Evolutionary conservation across 2,888 invertebrate species (phyloP), one percentile per base, ranked within the genome.

Genomic region (Drosophila quinaria): DNA sequence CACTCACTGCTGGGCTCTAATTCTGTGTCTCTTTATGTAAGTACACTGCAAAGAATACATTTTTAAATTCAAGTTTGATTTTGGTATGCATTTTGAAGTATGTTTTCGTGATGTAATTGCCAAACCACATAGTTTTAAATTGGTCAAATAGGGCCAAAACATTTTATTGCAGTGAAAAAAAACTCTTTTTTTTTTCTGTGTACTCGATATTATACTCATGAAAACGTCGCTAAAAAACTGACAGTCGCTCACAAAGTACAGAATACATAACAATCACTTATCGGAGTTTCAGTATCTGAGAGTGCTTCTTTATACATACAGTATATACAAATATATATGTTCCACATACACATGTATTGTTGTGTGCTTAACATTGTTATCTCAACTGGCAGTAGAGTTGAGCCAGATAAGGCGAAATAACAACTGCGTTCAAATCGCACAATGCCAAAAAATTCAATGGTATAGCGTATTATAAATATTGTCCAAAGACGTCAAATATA

Each of bases 1-100:
- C 19, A 92, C 92, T 0, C 92, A 92, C 63, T 83, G 90, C 67
- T 91, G 90, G 90, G 92, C 92, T 3, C 64, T 92, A 25, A 49
- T 90, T 5, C 62, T 93, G 3, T 93, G 90, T 54, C 76, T 91
- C 0, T 86, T 91, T 50, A 63, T 90, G 92, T 92, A 74, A 87
- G 92, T 81, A 39, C 29, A 25, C 25, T 25, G 25, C 0, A 25
- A 25, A 25, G 5, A 1, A 25, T 25, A 6, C 25, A 25, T 25
- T 5, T 1, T 25, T 0, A 25, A 25, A 25, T 6, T 5, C 25
- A 25, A 25, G 22, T 22, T 22, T 4, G 22, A 22, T 22, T 4
- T 22, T 2, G 3, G 22, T 4, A 22, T 2, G 3, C 3, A 25
- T 6, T 5, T 25, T 25, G 5, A 25, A 25, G 25, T 6, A 25